phyloP scores from a whole-genome alignment of 2,888 invertebrate genomes.

The Euplagia quadripunctaria region DNA sequence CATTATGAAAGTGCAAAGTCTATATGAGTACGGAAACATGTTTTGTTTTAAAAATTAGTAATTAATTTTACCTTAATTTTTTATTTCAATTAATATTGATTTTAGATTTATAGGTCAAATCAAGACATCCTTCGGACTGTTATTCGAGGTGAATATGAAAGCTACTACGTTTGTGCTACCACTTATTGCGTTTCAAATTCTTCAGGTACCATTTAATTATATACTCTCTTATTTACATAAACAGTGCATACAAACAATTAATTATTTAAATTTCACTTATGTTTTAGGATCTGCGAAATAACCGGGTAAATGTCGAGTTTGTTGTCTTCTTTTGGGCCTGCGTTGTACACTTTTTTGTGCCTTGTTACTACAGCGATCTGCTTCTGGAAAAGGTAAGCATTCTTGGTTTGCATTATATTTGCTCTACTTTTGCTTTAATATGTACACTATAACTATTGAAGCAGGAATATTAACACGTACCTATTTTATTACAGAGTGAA shows the following conservation, averaged over 20 bases:
- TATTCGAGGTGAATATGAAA: conserved; percentile 15
- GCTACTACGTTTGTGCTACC: conserved; percentile 10
- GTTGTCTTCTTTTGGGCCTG: conserved; percentile 60
- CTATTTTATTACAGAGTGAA: conserved; percentile 59
- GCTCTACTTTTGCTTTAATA: background rate
- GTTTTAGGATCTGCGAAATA: conserved; percentile 61
- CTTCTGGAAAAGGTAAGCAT: conserved; percentile 71
- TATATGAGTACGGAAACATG: conserved; percentile 60
- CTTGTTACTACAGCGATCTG: conserved; percentile 75
- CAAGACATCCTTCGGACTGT: background rate
- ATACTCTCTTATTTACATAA: background rate
- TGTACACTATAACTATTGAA: background rate
- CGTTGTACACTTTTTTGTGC: conserved; percentile 68
- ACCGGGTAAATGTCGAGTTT: conserved; percentile 67
- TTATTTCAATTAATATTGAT: background rate
- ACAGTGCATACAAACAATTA: background rate
- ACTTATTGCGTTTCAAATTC: conserved; percentile 16
- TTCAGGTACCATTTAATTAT: background rate
- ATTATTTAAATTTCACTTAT: background rate
- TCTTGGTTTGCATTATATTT: background rate
- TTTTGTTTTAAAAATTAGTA: background rate
- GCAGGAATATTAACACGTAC: background rate
- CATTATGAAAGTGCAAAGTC: conserved; percentile 63
- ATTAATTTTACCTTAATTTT: conserved; percentile 11
- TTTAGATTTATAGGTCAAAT: conserved; percentile 4